A percentile compares a stretch with the other conserved stretches of the same genome.
Evolutionary conservation across 2,797 vertebrate genomes (phyloP).

Genomic region (Sorex maritimensis): DNA sequence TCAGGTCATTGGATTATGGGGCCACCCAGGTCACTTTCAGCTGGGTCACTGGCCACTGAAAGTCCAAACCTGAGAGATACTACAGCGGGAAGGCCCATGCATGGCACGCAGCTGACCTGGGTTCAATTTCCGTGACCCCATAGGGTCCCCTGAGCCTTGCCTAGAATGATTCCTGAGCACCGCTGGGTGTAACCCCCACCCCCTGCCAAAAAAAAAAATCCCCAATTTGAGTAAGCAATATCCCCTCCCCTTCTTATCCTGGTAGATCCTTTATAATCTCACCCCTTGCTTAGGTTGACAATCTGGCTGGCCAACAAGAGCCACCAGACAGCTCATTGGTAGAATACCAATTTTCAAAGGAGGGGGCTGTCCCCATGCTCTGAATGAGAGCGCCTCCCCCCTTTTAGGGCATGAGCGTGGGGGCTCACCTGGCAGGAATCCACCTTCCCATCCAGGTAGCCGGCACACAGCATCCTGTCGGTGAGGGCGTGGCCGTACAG

Average conservation of each 20-base stretch:
- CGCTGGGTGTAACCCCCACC: no score
- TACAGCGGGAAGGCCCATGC: no score
- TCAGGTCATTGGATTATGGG: not conserved
- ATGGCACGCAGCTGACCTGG: no score
- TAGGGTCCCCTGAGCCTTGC: no score
- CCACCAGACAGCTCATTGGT: not conserved
- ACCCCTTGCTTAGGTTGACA: not conserved
- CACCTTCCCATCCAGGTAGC: conserved; percentile 96
- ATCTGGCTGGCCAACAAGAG: not conserved
- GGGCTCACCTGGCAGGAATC: conserved; percentile 97
- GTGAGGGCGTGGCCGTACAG: conserved; percentile 94
- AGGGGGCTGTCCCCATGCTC: not conserved
- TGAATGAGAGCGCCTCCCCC: not conserved
- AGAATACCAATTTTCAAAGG: not conserved
- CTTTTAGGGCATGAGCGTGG: not conserved
- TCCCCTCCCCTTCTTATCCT: not conserved
- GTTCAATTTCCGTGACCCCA: no score
- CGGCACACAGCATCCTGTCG: conserved; percentile 97
- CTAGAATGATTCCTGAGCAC: no score
- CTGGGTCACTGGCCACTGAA: not conserved
- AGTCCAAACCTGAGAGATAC: not conserved
- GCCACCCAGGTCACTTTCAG: not conserved
- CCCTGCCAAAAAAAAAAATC: no score
- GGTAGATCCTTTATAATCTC: not conserved
- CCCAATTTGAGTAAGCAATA: not conserved